Conservation (phyloP, 2,888 invertebrate species). For the Ichneumoninae sp. region DNA sequence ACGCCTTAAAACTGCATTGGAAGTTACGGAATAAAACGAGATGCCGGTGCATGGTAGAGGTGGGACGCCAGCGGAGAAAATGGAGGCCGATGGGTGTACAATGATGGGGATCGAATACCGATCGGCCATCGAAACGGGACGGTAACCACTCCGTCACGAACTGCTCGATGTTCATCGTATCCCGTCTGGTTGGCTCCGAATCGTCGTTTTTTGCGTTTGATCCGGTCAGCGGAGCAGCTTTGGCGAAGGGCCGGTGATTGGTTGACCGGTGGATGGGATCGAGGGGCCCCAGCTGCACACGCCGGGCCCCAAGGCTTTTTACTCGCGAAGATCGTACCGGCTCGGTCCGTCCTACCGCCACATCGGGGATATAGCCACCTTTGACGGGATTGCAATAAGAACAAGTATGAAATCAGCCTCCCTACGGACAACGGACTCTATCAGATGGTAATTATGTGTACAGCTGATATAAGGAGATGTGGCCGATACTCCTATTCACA, state of each 20-base stretch:
- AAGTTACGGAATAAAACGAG: not conserved
- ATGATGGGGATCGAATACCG: conserved; percentile 72
- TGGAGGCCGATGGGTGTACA: conserved; percentile 22
- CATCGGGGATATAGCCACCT: conserved; percentile 82
- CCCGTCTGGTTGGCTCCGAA: conserved; percentile 65
- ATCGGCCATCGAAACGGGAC: conserved; percentile 81
- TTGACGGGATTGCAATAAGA: conserved; percentile 83
- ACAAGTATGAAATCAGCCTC: conserved; percentile 83
- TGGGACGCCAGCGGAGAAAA: conserved; percentile 16
- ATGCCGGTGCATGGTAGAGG: not conserved
- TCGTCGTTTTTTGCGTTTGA: conserved; percentile 74
- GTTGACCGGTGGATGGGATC: conserved; percentile 76
- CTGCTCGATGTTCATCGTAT: conserved; percentile 66
- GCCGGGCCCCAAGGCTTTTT: conserved; percentile 81
- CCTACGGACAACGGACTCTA: conserved; percentile 84
- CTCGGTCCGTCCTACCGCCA: conserved; percentile 80
- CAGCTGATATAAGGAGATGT: conserved; percentile 78
- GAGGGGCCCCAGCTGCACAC: conserved; percentile 71
- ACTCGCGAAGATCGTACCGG: conserved; percentile 76
- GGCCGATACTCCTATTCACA: conserved; percentile 80
- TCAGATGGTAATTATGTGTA: conserved; percentile 84
- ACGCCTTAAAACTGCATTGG: not conserved
- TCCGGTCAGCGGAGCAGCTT: conserved; percentile 68
- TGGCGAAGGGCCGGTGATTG: conserved; percentile 81
- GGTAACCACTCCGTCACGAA: conserved; percentile 57